These are phyloP conservation scores for Corbicula japonica DNA, from an alignment of 2,888 invertebrate species.

Conservation along the genomic window DNA sequence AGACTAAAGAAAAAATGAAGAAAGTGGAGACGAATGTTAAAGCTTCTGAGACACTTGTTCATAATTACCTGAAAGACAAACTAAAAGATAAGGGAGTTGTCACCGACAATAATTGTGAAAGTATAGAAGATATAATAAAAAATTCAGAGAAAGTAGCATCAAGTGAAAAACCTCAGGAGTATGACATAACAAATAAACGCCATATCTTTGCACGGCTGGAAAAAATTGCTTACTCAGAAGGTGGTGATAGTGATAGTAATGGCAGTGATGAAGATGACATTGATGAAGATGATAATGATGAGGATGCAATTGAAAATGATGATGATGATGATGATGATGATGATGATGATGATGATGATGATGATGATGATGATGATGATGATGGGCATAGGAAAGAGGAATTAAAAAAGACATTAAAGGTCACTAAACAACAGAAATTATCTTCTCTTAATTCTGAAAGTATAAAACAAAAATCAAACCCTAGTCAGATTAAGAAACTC, in stretches of 20 bases:
- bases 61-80: slow-evolving; percentile 71
- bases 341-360: not conserved
- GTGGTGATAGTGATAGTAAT: not conserved
- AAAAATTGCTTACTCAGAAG: not conserved
- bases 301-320: not conserved
- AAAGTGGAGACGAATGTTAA: slow-evolving; percentile 70
- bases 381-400: slow-evolving; percentile 5
- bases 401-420: no score
- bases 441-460: no score
- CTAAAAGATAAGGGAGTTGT: slow-evolving; percentile 35
- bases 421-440: no score
- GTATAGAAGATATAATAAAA: not conserved
- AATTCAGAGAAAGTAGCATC: not conserved
- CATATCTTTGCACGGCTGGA: no score
- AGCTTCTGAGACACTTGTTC: slow-evolving; percentile 72
- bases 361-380: slow-evolving; percentile 3
- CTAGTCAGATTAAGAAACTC: no score
- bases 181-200: no score
- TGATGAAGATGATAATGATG: no score
- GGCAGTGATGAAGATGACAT: slow-evolving; percentile 1
- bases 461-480: no score
- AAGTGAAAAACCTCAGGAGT: no score
- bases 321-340: slow-evolving; percentile 31
- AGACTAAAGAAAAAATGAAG: slow-evolving; percentile 62
- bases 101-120: slow-evolving; percentile 12